Base-by-base conservation (phyloP, 2,888 invertebrate species). In the Callyntrura sp. region DNA sequence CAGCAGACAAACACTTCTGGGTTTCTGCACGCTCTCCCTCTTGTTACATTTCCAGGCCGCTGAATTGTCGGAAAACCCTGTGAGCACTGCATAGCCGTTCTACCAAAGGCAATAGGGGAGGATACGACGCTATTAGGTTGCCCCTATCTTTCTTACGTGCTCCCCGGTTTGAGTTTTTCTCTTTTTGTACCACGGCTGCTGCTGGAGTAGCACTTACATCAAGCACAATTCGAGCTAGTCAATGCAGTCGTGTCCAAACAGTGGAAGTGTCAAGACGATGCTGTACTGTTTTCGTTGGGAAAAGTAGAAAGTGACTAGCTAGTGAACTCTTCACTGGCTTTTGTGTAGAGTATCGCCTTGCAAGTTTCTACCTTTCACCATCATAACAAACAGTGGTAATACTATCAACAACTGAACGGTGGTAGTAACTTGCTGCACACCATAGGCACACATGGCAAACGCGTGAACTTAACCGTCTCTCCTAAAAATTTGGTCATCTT, bases 241-340 rank as follows among this genome's bases (percentile, higher is more conserved):
- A 23, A n/a, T 70, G 70, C 85, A 90, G 90, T 90, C 60, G 85
- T 85, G 90, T 85, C 70, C 73, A 82, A 90, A 60, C 73, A 81
- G 70, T 81, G 90, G 23, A 85, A 48, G 90, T 81, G 85, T 20
- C n/a, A 89, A 79, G 87, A 87, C 84, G 45, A 9, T n/a, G 65
- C 28, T 20, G 48, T 51, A n/a, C 28, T 81, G 57, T 87, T 57
- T 4, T 51, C 6, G 17, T 57, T 79, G 55, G 35, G 0, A 60
- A 23, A 8, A 20, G 60, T 4, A 60, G 23, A 23, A 9, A 60
- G 60, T 8, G 60, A 0, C 23, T 60, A n/a, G 55, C 23, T 60
- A n/a, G 55, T n/a, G n/a, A 55, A 55, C 23, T 23, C 23, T 60
- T 60, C 60, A 57, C 57, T 17, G 60, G 48, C 20, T 48, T 45